These are phyloP conservation scores for Hermaeophaga mercurialis DNA, from an alignment of 2,888 invertebrate genomes.

Conservation along the genomic window DNA sequence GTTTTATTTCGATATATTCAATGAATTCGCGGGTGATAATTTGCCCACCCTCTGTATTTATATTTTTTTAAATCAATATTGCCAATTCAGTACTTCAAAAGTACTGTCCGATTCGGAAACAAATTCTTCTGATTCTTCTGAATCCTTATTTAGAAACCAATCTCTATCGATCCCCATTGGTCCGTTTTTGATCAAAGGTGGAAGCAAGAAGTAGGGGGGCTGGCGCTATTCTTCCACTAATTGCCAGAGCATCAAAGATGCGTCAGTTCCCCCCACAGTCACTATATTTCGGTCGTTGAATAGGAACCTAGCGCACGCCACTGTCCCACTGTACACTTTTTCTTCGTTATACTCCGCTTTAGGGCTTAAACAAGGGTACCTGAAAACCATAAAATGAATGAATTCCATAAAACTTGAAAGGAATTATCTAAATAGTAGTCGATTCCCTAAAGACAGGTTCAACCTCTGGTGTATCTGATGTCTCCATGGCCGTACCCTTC, in stretches of 20 bases:
- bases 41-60: too few relatives aligned
- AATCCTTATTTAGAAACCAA: not conserved
- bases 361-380: conserved; percentile 84
- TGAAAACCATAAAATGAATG: conserved; percentile 47
- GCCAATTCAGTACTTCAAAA: conserved; percentile 52
- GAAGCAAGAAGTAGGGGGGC: conserved; percentile 36
- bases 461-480: too few relatives aligned
- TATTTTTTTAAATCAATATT: conserved; percentile 42
- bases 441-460: too few relatives aligned
- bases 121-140: conserved; percentile 25
- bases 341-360: conserved; percentile 88
- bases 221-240: conserved; percentile 75
- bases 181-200: conserved; percentile 26
- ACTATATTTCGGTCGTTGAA: conserved; percentile 86
- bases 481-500: too few relatives aligned
- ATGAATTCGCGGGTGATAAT: too few relatives aligned
- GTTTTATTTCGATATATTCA: too few relatives aligned
- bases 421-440: too few relatives aligned
- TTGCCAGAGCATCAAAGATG: conserved; percentile 91
- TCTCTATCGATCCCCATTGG: conserved; percentile 18
- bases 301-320: conserved; percentile 80
- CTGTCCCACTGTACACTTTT: conserved; percentile 83
- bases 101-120: conserved; percentile 52
- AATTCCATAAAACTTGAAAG: too few relatives aligned
- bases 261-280: conserved; percentile 86